A percentile compares a stretch with the other conserved stretches of the same genome.
Conservation (phyloP, 2,797 vertebrate genomes). For the Centroberyx gerrardi region DNA sequence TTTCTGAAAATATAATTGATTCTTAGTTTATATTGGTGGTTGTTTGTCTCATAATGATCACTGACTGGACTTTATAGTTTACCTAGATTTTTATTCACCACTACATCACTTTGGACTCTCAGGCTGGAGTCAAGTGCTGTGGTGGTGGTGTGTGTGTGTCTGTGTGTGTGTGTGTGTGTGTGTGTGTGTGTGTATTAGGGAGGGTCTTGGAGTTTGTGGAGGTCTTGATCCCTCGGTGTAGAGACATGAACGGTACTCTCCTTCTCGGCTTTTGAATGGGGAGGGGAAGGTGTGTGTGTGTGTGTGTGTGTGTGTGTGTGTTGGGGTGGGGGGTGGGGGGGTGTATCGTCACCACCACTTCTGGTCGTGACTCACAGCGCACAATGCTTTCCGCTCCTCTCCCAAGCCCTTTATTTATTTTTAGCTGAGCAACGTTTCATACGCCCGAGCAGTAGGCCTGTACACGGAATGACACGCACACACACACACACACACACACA, state of each 20-base stretch:
- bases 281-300: not conserved
- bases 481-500: constrained; percentile 15
- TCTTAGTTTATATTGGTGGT: no score
- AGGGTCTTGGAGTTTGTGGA: constrained; percentile 27
- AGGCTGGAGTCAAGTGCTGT: no score
- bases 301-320: constrained; percentile 8
- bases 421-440: constrained; percentile 75
- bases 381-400: constrained; percentile 75
- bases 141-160: not conserved
- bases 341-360: constrained; percentile 71
- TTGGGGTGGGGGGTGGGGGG: constrained; percentile 24
- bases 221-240: constrained; percentile 33
- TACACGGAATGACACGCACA: constrained; percentile 40
- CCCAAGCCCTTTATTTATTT: constrained; percentile 76
- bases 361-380: constrained; percentile 74
- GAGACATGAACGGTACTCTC: constrained; percentile 37
- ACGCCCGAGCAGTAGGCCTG: constrained; percentile 57
- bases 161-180: constrained; percentile 7
- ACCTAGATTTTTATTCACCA: no score
- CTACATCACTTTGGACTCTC: no score
- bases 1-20: no score
- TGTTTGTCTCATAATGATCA: no score
- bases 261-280: constrained; percentile 21
- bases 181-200: constrained; percentile 4
- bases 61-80: no score